Conservation (phyloP, 2,797 vertebrate genomes). For the Malacoraja senta region DNA sequence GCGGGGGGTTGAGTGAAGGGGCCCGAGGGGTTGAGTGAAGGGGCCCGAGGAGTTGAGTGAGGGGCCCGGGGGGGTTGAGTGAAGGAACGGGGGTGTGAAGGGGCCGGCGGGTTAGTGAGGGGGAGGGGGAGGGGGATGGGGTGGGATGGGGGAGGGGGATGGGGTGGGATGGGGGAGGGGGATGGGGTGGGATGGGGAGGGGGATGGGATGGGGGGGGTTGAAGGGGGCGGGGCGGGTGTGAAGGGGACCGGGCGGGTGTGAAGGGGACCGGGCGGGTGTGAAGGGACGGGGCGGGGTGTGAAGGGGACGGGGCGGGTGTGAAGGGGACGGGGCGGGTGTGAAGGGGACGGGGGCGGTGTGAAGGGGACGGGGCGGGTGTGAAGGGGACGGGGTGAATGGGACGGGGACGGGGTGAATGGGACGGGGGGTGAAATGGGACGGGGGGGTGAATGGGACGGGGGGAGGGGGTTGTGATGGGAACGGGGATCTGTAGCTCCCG, state of each 20-base stretch:
- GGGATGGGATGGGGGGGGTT: not conserved
- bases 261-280: not conserved
- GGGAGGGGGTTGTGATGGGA: no score
- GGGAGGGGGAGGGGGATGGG: not conserved
- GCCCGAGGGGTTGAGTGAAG: not conserved
- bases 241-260: no score
- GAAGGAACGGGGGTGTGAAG: not conserved
- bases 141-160: fast-evolving
- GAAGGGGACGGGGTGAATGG: not conserved
- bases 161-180: not conserved
- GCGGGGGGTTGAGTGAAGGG: no score
- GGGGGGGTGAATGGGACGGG: no score
- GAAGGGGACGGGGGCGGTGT: not conserved
- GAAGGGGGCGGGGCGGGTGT: not conserved
- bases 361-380: not conserved
- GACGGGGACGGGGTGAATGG: not conserved
- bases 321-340: no score
- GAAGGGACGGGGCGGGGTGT: not conserved
- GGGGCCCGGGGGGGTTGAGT: no score
- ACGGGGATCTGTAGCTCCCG: no score
- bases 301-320: not conserved
- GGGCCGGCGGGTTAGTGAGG: not conserved
- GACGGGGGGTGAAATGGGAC: not conserved
- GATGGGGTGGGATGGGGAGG: no score
- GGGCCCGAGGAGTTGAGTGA: no score